A percentile compares a stretch with the other conserved stretches of the same genome.
phyloP scores from a whole-genome alignment of 2,113 vertebrate species.

The Rhombomys opimus region DNA sequence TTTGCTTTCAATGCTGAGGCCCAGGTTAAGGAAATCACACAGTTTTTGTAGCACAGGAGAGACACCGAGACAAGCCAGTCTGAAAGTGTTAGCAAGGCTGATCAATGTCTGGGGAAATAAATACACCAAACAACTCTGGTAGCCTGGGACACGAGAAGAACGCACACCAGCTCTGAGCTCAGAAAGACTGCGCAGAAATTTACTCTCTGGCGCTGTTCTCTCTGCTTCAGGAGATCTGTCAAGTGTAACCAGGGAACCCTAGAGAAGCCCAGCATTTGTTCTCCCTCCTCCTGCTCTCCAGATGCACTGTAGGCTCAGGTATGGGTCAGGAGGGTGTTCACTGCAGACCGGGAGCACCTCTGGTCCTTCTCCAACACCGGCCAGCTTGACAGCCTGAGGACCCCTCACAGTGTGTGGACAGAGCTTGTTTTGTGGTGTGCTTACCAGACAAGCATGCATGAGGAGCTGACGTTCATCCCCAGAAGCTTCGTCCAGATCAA shows the following conservation, averaged over 20 bases:
- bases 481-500: neutral
- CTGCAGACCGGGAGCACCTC: neutral
- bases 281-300: neutral
- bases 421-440: neutral
- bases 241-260: slow-evolving; percentile 3
- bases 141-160: neutral
- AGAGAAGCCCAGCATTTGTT: neutral
- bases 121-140: neutral
- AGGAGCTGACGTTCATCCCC: neutral
- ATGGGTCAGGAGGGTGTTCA: neutral
- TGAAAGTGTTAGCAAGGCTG: neutral
- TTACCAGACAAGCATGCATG: neutral
- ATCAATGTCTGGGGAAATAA: neutral
- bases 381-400: neutral
- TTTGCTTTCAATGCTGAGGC: slow-evolving; percentile 97
- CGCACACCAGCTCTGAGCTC: neutral
- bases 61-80: neutral
- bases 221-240: neutral
- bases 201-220: neutral
- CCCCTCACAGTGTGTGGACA: neutral
- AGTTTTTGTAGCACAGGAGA: neutral
- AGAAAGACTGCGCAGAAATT: neutral
- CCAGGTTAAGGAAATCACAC: slow-evolving; percentile 86
- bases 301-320: no score
- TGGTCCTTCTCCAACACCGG: neutral